Evolutionary conservation across 2,797 vertebrate genomes (phyloP).

Genomic region (Sparidentex hasta): DNA sequence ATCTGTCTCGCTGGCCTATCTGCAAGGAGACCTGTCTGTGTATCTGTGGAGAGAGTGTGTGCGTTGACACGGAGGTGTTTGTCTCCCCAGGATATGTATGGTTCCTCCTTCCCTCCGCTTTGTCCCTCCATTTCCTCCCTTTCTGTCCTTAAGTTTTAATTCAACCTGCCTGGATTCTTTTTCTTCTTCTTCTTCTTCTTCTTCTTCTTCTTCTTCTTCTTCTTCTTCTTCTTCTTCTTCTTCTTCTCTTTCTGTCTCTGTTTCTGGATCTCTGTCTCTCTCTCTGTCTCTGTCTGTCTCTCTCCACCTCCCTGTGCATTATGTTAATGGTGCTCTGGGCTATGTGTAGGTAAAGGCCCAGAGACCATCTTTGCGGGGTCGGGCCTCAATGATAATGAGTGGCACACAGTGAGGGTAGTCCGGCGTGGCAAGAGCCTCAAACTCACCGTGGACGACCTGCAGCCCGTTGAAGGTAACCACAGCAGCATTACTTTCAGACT

Average conservation of each 20-base stretch:
- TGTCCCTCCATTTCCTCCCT: constrained; percentile 59
- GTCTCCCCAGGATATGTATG: constrained; percentile 68
- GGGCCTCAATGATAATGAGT: constrained; percentile 99
- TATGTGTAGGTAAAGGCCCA: constrained; percentile 99
- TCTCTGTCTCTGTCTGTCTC: constrained; percentile 73
- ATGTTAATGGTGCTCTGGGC: constrained; percentile 82
- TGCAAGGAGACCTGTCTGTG: constrained; percentile 65
- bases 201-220: constrained; percentile 53
- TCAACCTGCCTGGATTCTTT: constrained; percentile 65
- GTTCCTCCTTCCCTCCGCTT: constrained; percentile 50
- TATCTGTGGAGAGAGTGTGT: constrained; percentile 55
- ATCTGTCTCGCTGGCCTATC: constrained; percentile 69
- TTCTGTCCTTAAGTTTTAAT: constrained; percentile 65
- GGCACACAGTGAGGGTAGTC: constrained; percentile 99
- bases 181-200: constrained; percentile 26
- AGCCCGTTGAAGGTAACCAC: constrained; percentile 95
- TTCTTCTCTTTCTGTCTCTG: constrained; percentile 42
- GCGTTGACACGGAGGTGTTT: constrained; percentile 60
- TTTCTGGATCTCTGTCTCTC: constrained; percentile 59
- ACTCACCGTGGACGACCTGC: constrained; percentile 97
- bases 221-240: constrained; percentile 39
- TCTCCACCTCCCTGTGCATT: constrained; percentile 64
- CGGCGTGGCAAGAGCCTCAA: constrained; percentile 97
- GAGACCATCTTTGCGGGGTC: constrained; percentile 99
- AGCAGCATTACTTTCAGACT: constrained; percentile 26